Conservation (phyloP, 1,140 invertebrate genomes). For the Papilio helenus region DNA sequence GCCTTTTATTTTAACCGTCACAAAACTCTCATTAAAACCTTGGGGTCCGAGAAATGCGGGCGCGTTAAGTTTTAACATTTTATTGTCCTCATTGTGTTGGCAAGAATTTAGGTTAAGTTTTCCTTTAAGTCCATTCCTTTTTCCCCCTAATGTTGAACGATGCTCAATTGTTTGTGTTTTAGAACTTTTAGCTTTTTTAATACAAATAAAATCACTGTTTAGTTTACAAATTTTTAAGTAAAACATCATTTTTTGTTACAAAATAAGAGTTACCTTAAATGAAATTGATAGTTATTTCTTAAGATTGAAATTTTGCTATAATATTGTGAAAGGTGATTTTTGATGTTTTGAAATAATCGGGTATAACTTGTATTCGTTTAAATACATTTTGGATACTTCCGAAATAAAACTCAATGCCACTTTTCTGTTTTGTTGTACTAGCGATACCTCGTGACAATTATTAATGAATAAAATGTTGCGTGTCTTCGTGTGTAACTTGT, state of each 20-base stretch:
- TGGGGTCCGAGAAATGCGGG: constrained; percentile 14
- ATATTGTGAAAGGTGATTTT: no score
- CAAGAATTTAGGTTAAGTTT: constrained; percentile 5
- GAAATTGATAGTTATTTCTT: no score
- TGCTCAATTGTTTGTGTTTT: constrained; percentile 4
- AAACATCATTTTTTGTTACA: no score
- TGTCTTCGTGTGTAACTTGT: no score
- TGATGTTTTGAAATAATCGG: no score
- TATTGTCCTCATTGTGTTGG: constrained; percentile 5
- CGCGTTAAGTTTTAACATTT: constrained; percentile 18
- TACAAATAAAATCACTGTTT: neutral
- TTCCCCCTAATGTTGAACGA: neutral
- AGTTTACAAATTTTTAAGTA: neutral
- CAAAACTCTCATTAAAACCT: neutral
- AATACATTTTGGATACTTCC: no score
- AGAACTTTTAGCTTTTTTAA: neutral
- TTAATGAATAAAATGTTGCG: neutral
- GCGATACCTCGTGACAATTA: neutral
- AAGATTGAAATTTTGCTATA: no score
- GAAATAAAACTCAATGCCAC: no score
- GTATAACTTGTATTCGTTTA: no score
- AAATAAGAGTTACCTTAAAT: no score
- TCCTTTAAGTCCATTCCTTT: constrained; percentile 7
- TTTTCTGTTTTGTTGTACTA: no score
- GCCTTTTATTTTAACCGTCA: neutral